phyloP scores from a whole-genome alignment of 2,113 vertebrate genomes.

The Chlamydotis undulata region DNA sequence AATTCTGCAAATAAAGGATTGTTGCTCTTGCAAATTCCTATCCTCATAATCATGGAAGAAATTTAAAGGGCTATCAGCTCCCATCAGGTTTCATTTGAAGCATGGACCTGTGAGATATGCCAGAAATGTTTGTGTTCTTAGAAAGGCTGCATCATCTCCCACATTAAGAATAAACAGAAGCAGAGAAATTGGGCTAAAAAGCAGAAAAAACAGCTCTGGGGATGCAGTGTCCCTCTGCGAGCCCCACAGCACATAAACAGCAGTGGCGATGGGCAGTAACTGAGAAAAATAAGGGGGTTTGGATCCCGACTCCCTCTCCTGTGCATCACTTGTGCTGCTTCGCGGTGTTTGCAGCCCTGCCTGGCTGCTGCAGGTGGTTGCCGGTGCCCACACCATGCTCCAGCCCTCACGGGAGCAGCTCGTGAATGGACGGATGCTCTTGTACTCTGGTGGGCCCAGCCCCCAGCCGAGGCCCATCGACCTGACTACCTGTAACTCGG shows the following conservation, averaged over 20 bases:
- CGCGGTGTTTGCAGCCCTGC: background rate
- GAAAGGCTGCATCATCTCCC: background rate
- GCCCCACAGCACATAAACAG: background rate
- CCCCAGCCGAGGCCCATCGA: accelerated
- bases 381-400: accelerated
- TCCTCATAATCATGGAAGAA: background rate
- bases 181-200: background rate
- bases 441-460: background rate
- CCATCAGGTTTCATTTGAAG: background rate
- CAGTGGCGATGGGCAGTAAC: background rate
- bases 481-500: accelerated
- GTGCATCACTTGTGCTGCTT: background rate
- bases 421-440: accelerated
- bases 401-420: background rate
- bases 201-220: background rate
- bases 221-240: background rate
- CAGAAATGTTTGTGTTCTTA: background rate
- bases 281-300: background rate
- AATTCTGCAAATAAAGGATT: background rate
- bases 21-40: background rate
- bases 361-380: background rate
- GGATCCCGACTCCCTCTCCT: background rate
- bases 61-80: background rate
- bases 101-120: background rate
- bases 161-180: background rate